Conservation (phyloP, 1,140 invertebrate genomes). For the Sycophaga agraensis region DNA sequence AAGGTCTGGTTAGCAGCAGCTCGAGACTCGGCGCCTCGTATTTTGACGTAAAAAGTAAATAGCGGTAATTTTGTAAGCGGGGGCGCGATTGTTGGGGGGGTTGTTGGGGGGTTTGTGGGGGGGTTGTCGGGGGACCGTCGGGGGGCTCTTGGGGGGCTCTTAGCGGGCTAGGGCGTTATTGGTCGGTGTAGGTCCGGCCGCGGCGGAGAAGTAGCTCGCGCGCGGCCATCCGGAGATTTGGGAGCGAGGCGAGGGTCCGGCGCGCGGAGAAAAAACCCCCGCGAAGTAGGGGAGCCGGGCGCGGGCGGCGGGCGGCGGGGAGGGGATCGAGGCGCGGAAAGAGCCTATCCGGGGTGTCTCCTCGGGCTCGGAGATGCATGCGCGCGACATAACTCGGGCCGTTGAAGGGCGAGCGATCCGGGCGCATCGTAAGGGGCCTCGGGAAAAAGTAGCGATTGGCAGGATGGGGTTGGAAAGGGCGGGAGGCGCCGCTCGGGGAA, state of each 20-base stretch:
- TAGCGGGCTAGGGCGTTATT: constrained; percentile 23
- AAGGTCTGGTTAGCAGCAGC: too few relatives aligned
- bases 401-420: constrained; percentile 42
- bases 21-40: too few relatives aligned
- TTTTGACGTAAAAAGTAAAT: too few relatives aligned
- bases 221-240: constrained; percentile 9
- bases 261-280: constrained; percentile 6
- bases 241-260: background rate
- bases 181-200: constrained; percentile 1
- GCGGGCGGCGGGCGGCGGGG: background rate
- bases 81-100: too few relatives aligned
- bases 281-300: constrained; percentile 18
- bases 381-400: constrained; percentile 40
- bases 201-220: too few relatives aligned
- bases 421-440: constrained; percentile 24
- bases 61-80: too few relatives aligned
- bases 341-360: too few relatives aligned
- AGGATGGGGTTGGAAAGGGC: constrained; percentile 53
- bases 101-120: too few relatives aligned
- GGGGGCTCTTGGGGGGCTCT: too few relatives aligned
- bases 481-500: constrained; percentile 48
- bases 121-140: too few relatives aligned
- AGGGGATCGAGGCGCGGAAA: constrained; percentile 26
- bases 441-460: constrained; percentile 52
- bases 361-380: constrained; percentile 9